phyloP scores from a whole-genome alignment of 2,888 invertebrate species.

The Sisyra nigra region DNA sequence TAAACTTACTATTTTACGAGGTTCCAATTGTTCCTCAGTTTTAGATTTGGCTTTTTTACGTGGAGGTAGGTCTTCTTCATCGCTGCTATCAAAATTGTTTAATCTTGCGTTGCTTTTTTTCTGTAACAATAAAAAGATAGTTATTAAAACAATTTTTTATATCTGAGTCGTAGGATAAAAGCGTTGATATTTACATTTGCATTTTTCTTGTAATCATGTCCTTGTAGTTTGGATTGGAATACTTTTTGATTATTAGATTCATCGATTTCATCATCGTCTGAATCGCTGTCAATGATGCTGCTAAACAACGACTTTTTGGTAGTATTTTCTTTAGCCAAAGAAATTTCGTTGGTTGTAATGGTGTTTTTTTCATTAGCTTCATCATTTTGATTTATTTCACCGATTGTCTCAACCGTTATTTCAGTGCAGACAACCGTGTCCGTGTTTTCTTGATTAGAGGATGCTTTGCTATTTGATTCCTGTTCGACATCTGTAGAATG shows the following conservation, averaged over 20 bases:
- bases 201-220: too few species aligned
- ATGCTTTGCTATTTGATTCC: not conserved
- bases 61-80: too few species aligned
- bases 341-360: not conserved
- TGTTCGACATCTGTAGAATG: not conserved
- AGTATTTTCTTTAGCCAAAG: not conserved
- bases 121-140: too few species aligned
- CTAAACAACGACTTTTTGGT: not conserved
- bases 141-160: too few species aligned
- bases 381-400: not conserved
- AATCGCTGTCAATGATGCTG: slow-evolving; percentile 5
- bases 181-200: too few species aligned
- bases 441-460: not conserved
- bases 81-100: too few species aligned
- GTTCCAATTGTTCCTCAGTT: too few species aligned
- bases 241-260: not conserved
- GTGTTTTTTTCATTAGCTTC: not conserved
- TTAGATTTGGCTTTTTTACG: too few species aligned
- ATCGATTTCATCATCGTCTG: slow-evolving; percentile 4
- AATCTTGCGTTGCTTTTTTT: too few species aligned
- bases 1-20: too few species aligned
- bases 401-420: not conserved
- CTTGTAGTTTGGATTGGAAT: too few species aligned
- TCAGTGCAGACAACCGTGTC: not conserved
- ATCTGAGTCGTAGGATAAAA: too few species aligned